Base-by-base conservation (phyloP, 2,888 invertebrate genomes). In the Archips crataeganus region DNA sequence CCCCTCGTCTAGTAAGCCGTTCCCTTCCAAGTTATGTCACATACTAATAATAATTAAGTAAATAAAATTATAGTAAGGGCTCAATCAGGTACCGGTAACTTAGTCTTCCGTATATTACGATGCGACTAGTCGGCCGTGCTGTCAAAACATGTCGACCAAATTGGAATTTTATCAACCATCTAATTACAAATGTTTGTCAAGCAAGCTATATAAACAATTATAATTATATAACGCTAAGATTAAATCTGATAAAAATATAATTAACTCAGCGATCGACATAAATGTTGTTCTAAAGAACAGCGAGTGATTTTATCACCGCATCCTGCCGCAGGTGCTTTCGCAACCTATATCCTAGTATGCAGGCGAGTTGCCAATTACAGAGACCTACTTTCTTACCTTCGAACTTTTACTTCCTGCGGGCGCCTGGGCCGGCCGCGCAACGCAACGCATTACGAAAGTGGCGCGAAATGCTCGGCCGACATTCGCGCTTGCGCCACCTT, bases 381-480 rank as follows among this genome's bases (percentile, higher is more conserved):
- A 93, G 94, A 94, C 94, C 94, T 93, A 94, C 94, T 94, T 94
- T 94, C 94, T 93, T 94, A 94, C 93, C 94, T 94, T 93, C 93
- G 94, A 94, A 94, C 94, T 94, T 94, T 94, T 94, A 94, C 94
- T 94, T 94, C 94, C 94, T 94, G 93, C 93, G 93, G 93, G 91
- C 91, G 90, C 88, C 90, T 68, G 65, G 88, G 91, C 90, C 91
- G 91, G 90, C 89, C 91, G 92, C 89, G 87, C 94, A 90, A 93
- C 93, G 93, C 93, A 93, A 93, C 90, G 88, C 88, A 91, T 94
- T 93, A 93, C 94, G 94, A 94, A 93, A 94, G 93, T 93, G 91
- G 93, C 94, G 94, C 94, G 94, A 94, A 94, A 93, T 93, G 92
- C 91, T 91, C 92, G 93, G 93, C 94, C 94, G 93, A 93, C 93